Conservation (phyloP, 2,113 vertebrate species). For the Brevimyrus niger region DNA sequence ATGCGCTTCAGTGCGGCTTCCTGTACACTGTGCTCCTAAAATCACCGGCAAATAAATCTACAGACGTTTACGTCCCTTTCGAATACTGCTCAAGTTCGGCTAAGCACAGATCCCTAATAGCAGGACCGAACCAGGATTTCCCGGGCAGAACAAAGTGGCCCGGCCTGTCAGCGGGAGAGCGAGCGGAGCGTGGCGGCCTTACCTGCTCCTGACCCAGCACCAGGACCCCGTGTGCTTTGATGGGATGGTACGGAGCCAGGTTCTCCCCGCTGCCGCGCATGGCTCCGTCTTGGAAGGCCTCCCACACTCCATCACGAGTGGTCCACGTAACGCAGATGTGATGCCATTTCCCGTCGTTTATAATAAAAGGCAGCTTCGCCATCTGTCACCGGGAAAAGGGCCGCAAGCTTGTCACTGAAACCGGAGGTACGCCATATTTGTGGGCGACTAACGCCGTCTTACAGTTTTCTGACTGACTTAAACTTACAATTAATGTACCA, state of each 20-base stretch:
- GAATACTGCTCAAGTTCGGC: not conserved
- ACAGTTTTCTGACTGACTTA: not conserved
- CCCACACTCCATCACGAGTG: slow-evolving; percentile 93
- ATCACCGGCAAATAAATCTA: not conserved
- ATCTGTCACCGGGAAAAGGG: slow-evolving; percentile 58
- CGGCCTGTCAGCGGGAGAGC: not conserved
- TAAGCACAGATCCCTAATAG: not conserved
- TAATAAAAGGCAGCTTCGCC: slow-evolving; percentile 87
- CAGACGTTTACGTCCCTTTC: not conserved
- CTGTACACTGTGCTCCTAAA: not conserved
- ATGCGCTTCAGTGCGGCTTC: not conserved
- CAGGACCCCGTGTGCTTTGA: slow-evolving; percentile 88
- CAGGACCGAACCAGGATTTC: not conserved
- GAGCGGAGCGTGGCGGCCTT: not conserved
- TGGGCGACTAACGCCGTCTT: not conserved
- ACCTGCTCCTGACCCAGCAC: slow-evolving; percentile 98
- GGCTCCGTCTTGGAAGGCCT: slow-evolving; percentile 92
- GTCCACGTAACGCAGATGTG: slow-evolving; percentile 97
- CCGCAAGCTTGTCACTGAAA: not conserved
- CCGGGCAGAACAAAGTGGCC: not conserved
- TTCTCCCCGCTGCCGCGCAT: slow-evolving; percentile 87
- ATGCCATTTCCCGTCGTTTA: slow-evolving; percentile 97
- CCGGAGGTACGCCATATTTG: not conserved
- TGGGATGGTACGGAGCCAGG: slow-evolving; percentile 91
- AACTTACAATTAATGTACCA: not conserved